These are phyloP conservation scores for Sialia sialis DNA, from an alignment of 2,113 vertebrate genomes.

Conservation along the genomic window DNA sequence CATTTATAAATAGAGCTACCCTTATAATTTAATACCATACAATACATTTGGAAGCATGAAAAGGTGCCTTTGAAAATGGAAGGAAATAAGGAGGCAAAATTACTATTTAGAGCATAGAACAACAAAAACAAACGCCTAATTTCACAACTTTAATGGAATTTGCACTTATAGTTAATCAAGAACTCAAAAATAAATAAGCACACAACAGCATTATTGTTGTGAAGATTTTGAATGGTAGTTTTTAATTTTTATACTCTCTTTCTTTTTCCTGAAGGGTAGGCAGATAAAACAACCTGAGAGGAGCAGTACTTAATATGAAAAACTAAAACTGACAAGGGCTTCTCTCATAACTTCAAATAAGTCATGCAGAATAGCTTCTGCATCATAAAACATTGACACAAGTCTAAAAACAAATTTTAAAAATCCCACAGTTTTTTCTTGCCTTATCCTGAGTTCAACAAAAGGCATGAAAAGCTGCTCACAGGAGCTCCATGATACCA, in stretches of 20 bases:
- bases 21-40: neutral
- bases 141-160: neutral
- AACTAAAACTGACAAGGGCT: constrained; percentile 4
- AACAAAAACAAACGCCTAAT: neutral
- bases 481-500: neutral
- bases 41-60: neutral
- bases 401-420: neutral
- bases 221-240: neutral
- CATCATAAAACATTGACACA: neutral
- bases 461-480: neutral
- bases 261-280: neutral
- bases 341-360: constrained; percentile 33
- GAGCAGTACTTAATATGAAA: constrained; percentile 2
- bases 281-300: neutral
- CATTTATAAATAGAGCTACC: neutral
- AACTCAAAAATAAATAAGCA: neutral
- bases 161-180: neutral
- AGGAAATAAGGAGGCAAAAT: neutral
- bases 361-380: neutral
- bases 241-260: neutral
- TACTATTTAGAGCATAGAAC: neutral
- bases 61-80: neutral
- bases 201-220: neutral
- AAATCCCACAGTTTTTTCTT: neutral
- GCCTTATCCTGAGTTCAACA: neutral